Evolutionary conservation across 1,140 invertebrate genomes (phyloP).

Genomic region (Megalonaias nervosa): DNA sequence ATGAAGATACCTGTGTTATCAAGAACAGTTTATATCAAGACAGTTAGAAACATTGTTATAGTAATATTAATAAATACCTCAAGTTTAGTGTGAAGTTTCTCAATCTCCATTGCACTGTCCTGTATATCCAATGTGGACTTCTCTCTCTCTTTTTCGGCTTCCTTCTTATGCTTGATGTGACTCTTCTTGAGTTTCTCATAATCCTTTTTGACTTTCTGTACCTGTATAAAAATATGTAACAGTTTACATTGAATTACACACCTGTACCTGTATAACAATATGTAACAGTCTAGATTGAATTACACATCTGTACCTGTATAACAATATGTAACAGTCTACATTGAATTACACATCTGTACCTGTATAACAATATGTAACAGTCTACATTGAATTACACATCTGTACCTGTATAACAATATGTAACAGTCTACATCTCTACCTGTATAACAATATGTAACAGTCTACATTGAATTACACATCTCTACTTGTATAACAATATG

Average conservation of each 20-base stretch:
- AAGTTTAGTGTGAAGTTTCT: conserved; percentile 35
- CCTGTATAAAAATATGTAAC: background rate
- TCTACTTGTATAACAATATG: conserved; percentile 11
- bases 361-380: too few relatives aligned
- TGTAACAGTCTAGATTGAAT: too few relatives aligned
- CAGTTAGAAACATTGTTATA: background rate
- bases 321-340: too few relatives aligned
- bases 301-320: too few relatives aligned
- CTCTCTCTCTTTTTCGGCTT: conserved; percentile 34
- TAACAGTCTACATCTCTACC: conserved; percentile 26
- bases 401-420: conserved; percentile 10
- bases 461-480: too few relatives aligned
- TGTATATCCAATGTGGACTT: conserved; percentile 31
- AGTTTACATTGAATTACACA: too few relatives aligned
- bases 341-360: too few relatives aligned
- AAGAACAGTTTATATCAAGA: background rate
- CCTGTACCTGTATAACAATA: too few relatives aligned
- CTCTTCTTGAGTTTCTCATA: conserved; percentile 44
- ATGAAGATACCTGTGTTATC: background rate
- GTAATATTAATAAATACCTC: conserved; percentile 30
- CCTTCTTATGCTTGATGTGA: conserved; percentile 32
- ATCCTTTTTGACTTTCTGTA: conserved; percentile 33
- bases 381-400: too few relatives aligned
- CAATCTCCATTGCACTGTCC: conserved; percentile 30
- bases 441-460: background rate